Evolutionary conservation across 2,113 vertebrate species (phyloP).

Genomic region (Vicugna pacos): DNA sequence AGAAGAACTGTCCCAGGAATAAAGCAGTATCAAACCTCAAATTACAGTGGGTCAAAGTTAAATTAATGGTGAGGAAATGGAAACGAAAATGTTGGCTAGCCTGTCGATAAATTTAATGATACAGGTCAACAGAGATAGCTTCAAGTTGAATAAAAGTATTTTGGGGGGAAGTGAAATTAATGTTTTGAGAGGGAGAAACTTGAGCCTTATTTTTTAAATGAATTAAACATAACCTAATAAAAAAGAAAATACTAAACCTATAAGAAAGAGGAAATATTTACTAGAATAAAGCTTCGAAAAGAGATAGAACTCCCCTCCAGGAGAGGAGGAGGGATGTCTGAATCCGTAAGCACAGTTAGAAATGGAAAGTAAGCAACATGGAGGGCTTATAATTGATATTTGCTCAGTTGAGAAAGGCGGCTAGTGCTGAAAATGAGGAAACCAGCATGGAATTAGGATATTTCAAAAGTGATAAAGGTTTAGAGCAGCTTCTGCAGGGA

Average conservation of each 20-base stretch:
- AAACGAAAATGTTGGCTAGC: not conserved
- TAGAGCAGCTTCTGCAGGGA: not conserved
- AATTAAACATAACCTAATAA: not conserved
- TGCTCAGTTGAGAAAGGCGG: not conserved
- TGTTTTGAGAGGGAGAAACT: not conserved
- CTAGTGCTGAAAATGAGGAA: not conserved
- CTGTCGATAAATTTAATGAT: not conserved
- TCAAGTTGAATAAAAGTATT: not conserved
- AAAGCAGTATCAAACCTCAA: not conserved
- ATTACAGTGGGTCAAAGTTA: not conserved
- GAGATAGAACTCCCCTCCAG: not conserved
- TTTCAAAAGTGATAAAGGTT: not conserved
- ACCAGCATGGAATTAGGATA: not conserved
- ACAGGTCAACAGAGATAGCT: not conserved
- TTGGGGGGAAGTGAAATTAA: not conserved
- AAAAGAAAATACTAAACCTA: not conserved
- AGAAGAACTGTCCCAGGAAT: not conserved
- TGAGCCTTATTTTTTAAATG: constrained; percentile 19
- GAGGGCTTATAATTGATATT: not conserved
- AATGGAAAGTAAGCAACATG: not conserved
- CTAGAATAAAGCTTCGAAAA: not conserved
- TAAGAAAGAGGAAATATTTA: not conserved
- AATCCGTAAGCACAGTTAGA: not conserved
- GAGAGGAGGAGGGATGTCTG: not conserved
- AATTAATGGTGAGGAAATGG: constrained; percentile 5